phyloP scores from a whole-genome alignment of 2,888 invertebrate species.

The Calliphora vomitoria region DNA sequence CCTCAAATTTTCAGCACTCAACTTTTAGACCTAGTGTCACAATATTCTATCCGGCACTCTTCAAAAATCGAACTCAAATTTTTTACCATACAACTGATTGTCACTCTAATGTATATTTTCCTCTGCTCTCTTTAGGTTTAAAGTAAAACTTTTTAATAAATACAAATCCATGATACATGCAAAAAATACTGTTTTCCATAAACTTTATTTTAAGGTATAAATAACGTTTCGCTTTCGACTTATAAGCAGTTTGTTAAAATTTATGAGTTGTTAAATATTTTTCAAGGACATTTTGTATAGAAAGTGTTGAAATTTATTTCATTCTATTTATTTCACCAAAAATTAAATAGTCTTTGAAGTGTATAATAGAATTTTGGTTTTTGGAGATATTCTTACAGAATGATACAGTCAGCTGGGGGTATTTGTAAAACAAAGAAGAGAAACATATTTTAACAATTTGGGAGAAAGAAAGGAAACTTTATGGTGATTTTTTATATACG shows the following conservation, averaged over 20 bases:
- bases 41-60: too few relatives aligned
- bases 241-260: conserved; percentile 21
- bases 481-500: background rate
- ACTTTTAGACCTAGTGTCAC: too few relatives aligned
- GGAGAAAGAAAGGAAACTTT: background rate
- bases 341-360: conserved; percentile 15
- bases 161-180: conserved; percentile 10
- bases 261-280: conserved; percentile 21
- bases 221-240: background rate
- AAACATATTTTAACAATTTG: background rate
- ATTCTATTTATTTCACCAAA: background rate
- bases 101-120: background rate
- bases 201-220: background rate
- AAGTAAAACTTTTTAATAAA: conserved; percentile 13
- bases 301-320: conserved; percentile 34
- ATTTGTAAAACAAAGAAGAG: conserved; percentile 6
- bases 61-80: too few relatives aligned
- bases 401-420: background rate
- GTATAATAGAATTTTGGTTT: background rate
- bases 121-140: background rate
- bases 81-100: too few relatives aligned
- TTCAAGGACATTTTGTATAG: conserved; percentile 28
- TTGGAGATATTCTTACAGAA: background rate
- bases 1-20: too few relatives aligned
- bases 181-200: background rate